Evolutionary conservation across 2,113 vertebrate genomes (phyloP), one percentile per base, ranked within the genome.

Genomic region (Urocolius indicus): DNA sequence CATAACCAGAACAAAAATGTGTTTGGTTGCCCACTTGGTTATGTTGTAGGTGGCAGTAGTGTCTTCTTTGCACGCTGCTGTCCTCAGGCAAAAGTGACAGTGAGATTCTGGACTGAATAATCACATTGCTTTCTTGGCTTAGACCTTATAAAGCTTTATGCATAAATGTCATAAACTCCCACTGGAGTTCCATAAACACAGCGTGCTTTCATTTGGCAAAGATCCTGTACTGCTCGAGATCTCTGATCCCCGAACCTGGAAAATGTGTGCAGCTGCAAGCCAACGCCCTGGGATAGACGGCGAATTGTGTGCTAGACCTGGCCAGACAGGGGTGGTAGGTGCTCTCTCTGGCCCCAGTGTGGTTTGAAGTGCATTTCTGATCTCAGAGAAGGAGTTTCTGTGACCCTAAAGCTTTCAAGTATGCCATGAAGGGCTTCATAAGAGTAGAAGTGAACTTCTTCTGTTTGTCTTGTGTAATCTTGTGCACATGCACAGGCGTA

Each of bases 41-140:
- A 5, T 77, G 8, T 12, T 65, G 34, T 36, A 92, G 46, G 51
- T 23, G 59, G 73, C 88, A 92, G 16, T 21, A 73, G 38, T 24
- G 11, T 57, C 52, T 4, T 81, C 65, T 90, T 82, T 51, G 45
- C 68, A 29, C 32, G 77, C 34, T 72, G 52, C 72, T 81, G 41
- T 66, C 62, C 68, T 66, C 21, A 59, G 57, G 36, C 58, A 83
- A 55, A 88, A 78, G 26, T 65, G 76, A 71, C 80, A 88, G 67
- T 77, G 68, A 86, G 34, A 86, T 73, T 74, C 62, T 77, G 92
- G 92, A 66, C 74, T 90, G 73, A 83, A 93, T n/a, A 85, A 87
- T 76, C 24, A 10, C 63, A 23, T 83, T 49, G 36, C 58, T 85
- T 92, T 74, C 61, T 94, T 94, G 89, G 80, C 87, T 86, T 54